These are phyloP conservation scores for Ostrea denselamellosa DNA, from an alignment of 1,140 invertebrate species.

Conservation along the genomic window DNA sequence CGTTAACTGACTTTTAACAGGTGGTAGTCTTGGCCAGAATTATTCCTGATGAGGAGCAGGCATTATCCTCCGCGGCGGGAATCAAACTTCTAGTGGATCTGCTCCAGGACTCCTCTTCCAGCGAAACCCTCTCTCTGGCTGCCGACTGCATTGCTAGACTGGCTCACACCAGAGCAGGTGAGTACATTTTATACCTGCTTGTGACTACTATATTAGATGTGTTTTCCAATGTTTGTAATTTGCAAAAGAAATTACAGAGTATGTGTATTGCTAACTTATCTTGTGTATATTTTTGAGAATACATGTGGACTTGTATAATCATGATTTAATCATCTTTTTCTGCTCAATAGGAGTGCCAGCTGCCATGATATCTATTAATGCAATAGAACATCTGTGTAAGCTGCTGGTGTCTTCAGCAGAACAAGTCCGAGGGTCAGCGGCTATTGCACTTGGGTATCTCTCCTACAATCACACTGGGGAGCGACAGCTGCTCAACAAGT, in stretches of 20 bases:
- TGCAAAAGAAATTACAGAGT: too few relatives aligned
- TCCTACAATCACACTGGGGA: slow-evolving; percentile 76
- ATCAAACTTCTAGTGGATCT: slow-evolving; percentile 76
- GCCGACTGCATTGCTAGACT: slow-evolving; percentile 75
- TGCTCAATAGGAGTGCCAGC: slow-evolving; percentile 72
- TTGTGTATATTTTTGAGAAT: too few relatives aligned
- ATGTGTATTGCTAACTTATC: too few relatives aligned
- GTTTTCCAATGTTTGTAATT: too few relatives aligned
- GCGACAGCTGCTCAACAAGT: slow-evolving; percentile 77
- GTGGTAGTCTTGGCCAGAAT: slow-evolving; percentile 77
- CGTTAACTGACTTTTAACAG: slow-evolving; percentile 62
- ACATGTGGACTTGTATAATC: neutral
- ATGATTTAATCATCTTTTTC: neutral
- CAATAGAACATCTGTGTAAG: slow-evolving; percentile 71
- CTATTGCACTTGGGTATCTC: slow-evolving; percentile 77
- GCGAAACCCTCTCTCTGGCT: slow-evolving; percentile 70
- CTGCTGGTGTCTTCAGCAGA: slow-evolving; percentile 67
- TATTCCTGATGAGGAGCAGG: slow-evolving; percentile 78
- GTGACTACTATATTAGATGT: too few relatives aligned
- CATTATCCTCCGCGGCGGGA: slow-evolving; percentile 75
- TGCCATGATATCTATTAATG: slow-evolving; percentile 75
- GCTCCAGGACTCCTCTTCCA: slow-evolving; percentile 69
- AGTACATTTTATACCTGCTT: neutral
- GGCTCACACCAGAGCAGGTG: slow-evolving; percentile 76
- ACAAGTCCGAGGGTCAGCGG: slow-evolving; percentile 74